Evolutionary conservation across 2,888 invertebrate genomes (phyloP), one percentile per base, ranked within the genome.

Genomic region (Furcula furcula): DNA sequence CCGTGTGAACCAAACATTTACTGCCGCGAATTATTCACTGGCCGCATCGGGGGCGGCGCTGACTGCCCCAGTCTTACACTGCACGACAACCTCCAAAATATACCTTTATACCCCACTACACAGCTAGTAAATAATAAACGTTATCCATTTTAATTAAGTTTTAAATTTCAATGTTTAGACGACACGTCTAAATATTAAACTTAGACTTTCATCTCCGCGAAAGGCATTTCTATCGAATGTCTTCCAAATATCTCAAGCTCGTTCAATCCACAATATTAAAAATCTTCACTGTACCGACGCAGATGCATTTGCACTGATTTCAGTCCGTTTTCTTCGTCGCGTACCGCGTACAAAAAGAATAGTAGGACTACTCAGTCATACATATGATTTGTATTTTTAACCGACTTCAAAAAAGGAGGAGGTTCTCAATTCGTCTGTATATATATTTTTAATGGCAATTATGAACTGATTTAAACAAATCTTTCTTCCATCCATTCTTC

Each of bases 271-370:
- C 44, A 36, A 42, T 50, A 47, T 53, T 50, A 50, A 59, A 66
- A 61, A 27, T 63, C 60, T 57, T 48, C 55, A 53, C 58, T 56
- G 65, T 63, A 52, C 45, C 46, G 49, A 46, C 50, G 46, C 55
- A 56, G 58, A 59, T 68, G 65, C 65, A 63, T 58, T 60, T 51
- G 38, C 54, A 44, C 52, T 60, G 60, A 63, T 65, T 65, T 60
- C 37, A n/a, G n/a, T 56, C 55, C 55, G 51, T 55, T 55, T 42
- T 26, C 30, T 16, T 36, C 26, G 18, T 9, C 29, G n/a, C 9
- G 23, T n/a, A n/a, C n/a, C n/a, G n/a, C n/a, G n/a, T n/a, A n/a
- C n/a, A n/a, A n/a, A n/a, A n/a, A n/a, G n/a, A n/a, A n/a, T n/a
- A n/a, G n/a, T n/a, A n/a, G n/a, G n/a, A n/a, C n/a, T n/a, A n/a